A percentile compares a stretch with the other conserved stretches of the same genome.
Evolutionary conservation across 2,888 invertebrate species (phyloP).

Genomic region (Drosophila anceps): DNA sequence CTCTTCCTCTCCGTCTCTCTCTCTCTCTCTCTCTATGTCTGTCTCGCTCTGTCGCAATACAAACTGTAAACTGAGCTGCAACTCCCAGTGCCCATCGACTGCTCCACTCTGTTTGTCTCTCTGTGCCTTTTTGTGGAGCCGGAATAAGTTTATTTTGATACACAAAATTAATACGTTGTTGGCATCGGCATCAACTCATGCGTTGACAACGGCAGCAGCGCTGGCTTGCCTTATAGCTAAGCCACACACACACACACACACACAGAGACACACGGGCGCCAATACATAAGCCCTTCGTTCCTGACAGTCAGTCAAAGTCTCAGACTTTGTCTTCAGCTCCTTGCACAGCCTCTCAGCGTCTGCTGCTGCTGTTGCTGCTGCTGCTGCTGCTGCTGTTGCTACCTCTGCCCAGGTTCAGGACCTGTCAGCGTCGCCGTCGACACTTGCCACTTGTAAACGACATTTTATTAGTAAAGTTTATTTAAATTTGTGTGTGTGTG

Average conservation of each 20-base stretch:
- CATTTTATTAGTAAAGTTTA: conserved; percentile 80
- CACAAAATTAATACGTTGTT: conserved; percentile 80
- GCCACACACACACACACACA: conserved; percentile 8
- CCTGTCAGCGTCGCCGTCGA: conserved; percentile 58
- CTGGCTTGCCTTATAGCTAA: conserved; percentile 18
- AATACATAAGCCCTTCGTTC: conserved; percentile 39
- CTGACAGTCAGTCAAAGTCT: conserved; percentile 54
- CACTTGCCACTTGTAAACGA: conserved; percentile 80
- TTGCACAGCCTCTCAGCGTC: not conserved
- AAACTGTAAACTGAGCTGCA: conserved; percentile 59
- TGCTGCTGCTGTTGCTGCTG: not conserved
- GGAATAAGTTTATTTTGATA: conserved; percentile 79
- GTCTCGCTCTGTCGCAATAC: conserved; percentile 13
- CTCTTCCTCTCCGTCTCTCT: not conserved
- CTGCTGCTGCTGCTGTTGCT: not conserved
- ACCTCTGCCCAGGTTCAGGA: conserved; percentile 24
- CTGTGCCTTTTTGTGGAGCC: conserved; percentile 38
- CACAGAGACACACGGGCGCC: not conserved
- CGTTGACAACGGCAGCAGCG: conserved; percentile 26
- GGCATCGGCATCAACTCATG: conserved; percentile 55
- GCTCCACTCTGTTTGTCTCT: conserved; percentile 42
- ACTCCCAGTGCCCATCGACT: conserved; percentile 20
- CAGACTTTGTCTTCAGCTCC: conserved; percentile 15
- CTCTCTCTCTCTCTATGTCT: not conserved
- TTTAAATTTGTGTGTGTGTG: conserved; percentile 71